phyloP scores from a whole-genome alignment of 2,888 invertebrate genomes.

The Gonocerus acuteangulatus region DNA sequence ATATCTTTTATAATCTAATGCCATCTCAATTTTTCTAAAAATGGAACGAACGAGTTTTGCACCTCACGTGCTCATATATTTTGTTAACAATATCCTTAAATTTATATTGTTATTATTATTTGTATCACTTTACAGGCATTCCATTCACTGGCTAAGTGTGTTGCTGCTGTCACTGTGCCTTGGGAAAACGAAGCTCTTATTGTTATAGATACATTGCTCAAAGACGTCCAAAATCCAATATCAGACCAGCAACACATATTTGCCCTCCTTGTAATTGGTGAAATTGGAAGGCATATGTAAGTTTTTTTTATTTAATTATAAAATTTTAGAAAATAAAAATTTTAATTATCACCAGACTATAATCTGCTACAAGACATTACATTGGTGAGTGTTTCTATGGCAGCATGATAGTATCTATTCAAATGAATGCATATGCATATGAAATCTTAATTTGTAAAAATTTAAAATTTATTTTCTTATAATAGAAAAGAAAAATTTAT shows the following conservation, averaged over 20 bases:
- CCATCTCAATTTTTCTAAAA: too few species aligned
- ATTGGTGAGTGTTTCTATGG: too few species aligned
- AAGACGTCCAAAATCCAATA: constrained; percentile 62
- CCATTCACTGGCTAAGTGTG: constrained; percentile 93
- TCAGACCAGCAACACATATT: constrained; percentile 82
- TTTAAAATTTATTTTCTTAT: too few species aligned
- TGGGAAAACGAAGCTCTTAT: constrained; percentile 63
- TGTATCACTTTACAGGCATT: constrained; percentile 68
- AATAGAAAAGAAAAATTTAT: too few species aligned
- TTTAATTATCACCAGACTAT: too few species aligned
- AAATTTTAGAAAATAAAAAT: background rate
- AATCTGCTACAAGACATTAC: too few species aligned
- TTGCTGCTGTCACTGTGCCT: constrained; percentile 83
- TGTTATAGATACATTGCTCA: constrained; percentile 58
- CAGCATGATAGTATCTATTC: too few species aligned
- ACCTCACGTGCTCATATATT: background rate
- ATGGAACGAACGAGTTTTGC: background rate
- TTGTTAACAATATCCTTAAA: too few species aligned
- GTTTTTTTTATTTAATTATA: constrained; percentile 41
- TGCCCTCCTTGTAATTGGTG: constrained; percentile 88
- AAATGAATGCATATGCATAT: too few species aligned
- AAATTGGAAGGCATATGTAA: constrained; percentile 90
- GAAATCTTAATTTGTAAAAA: too few species aligned
- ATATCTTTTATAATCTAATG: too few species aligned
- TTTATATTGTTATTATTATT: too few species aligned